Base-by-base conservation (phyloP, 2,797 vertebrate genomes). In the Characodon lateralis region DNA sequence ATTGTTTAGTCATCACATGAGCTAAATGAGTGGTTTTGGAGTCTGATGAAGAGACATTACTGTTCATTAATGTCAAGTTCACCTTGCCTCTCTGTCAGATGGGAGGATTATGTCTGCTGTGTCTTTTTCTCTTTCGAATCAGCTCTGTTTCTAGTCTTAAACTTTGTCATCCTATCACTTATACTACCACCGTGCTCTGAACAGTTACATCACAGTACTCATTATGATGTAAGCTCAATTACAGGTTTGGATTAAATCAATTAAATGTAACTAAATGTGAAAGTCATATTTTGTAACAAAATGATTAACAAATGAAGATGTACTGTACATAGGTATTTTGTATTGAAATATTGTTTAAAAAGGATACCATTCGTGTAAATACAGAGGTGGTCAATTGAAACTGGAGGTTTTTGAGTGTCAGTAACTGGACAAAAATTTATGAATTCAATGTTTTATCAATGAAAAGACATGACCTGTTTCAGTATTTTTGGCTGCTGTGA, bases 231-330 rank as follows among this genome's bases (percentile, higher is more conserved):
- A 73, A 85, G 78, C 79, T 89, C 85, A 87, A 83, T 79, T 83
- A 88, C 79, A 77, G 78, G 87, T 92, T 91, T 83, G 85, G 90
- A 77, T 79, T 89, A 71, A 90, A 89, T 85, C 81, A 82, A 87
- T 80, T 89, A 83, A 87, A 85, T 91, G 89, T 94, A 84, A 90
- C 73, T 94, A 90, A 89, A 89, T 94, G 95, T 94, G 92, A 93
- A 93, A 95, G 91, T 96, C 95, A 94, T 98, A 97, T 98, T 98
- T 98, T 98, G 95, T 97, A 97, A 98, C 94, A 96, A 96, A 96
- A 96, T 96, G 89, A 96, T 95, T 95, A 97, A 96, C 95, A 96
- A 86, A 97, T 96, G 89, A 91, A 95, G 81, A 96, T 94, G 88
- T 74, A 70, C 93, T 98, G 97, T 98, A 97, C 93, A 98, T 96